phyloP scores from a whole-genome alignment of 1,140 invertebrate genomes.

The Aphaenogaster ashmeadi region DNA sequence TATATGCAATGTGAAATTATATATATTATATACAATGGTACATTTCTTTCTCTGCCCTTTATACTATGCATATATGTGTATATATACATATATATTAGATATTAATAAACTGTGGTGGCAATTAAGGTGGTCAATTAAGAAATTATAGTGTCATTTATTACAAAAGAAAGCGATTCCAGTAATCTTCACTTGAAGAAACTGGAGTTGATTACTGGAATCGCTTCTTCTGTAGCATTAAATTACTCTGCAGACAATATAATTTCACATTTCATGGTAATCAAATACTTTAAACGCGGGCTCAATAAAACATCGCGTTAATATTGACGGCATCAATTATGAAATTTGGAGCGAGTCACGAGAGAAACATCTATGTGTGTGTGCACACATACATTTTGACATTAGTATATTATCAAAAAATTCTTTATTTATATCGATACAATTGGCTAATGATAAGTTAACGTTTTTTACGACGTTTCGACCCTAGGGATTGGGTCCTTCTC shows the following conservation, averaged over 20 bases:
- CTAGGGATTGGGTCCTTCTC: no score
- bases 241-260: slow-evolving; percentile 17
- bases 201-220: no score
- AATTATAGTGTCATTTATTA: background rate
- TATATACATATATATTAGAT: background rate
- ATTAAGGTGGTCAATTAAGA: background rate
- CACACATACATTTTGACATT: no score
- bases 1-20: no score
- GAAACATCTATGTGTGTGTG: background rate
- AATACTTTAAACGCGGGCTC: slow-evolving; percentile 21
- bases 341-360: background rate
- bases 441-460: no score
- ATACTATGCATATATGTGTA: no score
- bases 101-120: background rate
- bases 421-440: no score
- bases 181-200: background rate
- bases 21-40: no score
- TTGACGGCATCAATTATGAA: slow-evolving; percentile 16
- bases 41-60: no score
- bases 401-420: no score
- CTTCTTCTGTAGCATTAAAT: background rate
- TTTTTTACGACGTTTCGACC: no score
- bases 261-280: slow-evolving; percentile 17
- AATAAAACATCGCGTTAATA: slow-evolving; percentile 27
- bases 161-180: slow-evolving; percentile 10